Evolutionary conservation across 2,797 vertebrate species (phyloP).

Genomic region (Chelmon rostratus): DNA sequence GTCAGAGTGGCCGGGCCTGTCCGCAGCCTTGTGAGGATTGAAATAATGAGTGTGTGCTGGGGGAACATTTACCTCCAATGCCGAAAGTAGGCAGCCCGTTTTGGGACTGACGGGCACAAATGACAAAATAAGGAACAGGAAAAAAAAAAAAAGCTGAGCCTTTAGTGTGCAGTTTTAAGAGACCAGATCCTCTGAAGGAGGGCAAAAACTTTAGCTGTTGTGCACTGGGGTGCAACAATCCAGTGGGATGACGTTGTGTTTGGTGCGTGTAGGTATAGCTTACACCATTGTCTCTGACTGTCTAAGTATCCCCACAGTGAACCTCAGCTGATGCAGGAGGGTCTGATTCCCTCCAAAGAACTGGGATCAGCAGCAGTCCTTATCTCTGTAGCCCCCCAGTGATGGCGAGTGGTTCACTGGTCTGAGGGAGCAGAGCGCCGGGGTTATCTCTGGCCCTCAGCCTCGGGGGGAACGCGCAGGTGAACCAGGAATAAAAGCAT

Average conservation of each 20-base stretch:
- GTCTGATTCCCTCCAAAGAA: constrained; percentile 58
- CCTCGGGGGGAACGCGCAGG: constrained; percentile 60
- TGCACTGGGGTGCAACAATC: background rate
- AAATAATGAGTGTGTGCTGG: constrained; percentile 79
- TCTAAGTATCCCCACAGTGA: constrained; percentile 19
- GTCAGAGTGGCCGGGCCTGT: constrained; percentile 73
- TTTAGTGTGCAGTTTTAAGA: constrained; percentile 22
- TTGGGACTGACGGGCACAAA: constrained; percentile 57
- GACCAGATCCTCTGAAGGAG: constrained; percentile 19
- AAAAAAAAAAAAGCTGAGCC: background rate
- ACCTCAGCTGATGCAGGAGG: constrained; percentile 42
- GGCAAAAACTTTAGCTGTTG: background rate
- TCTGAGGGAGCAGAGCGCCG: constrained; percentile 49
- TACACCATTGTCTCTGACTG: constrained; percentile 23
- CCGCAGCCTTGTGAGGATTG: constrained; percentile 74
- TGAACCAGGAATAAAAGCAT: constrained; percentile 71
- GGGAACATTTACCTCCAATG: constrained; percentile 72
- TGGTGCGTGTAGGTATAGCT: constrained; percentile 4
- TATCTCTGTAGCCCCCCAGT: constrained; percentile 62
- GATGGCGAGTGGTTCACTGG: constrained; percentile 60
- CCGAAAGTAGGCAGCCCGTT: constrained; percentile 62
- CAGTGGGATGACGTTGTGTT: constrained; percentile 1
- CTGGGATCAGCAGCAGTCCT: constrained; percentile 56
- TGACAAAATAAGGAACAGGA: constrained; percentile 45
- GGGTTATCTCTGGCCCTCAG: constrained; percentile 73